A percentile compares a stretch with the other conserved stretches of the same genome.
phyloP scores from a whole-genome alignment of 2,888 invertebrate genomes.

The Meloe dianella region DNA sequence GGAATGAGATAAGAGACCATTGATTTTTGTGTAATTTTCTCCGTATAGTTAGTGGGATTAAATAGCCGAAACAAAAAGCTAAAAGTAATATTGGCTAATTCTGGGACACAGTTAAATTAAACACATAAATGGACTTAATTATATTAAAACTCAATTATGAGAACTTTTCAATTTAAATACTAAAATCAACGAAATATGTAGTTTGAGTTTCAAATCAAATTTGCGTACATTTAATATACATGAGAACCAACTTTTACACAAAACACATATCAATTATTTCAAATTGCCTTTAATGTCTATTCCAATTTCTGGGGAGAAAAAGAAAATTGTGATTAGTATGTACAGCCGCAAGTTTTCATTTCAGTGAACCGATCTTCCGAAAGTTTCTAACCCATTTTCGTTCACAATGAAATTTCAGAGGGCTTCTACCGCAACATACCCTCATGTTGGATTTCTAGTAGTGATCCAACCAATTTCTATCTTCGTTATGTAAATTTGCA shows the following conservation, averaged over 20 bases:
- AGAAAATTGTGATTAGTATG: no score
- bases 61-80: background rate
- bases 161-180: background rate
- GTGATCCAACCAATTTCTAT: constrained; percentile 1
- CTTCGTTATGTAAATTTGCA: background rate
- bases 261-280: background rate
- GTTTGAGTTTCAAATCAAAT: background rate
- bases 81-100: background rate
- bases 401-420: background rate
- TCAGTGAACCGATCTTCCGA: no score
- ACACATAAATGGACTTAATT: background rate
- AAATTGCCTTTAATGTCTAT: background rate
- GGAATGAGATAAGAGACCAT: background rate
- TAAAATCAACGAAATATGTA: background rate
- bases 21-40: background rate
- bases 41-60: background rate
- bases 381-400: background rate
- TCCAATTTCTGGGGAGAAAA: background rate
- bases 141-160: background rate
- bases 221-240: background rate
- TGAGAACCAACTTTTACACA: background rate
- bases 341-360: no score
- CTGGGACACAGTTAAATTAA: background rate
- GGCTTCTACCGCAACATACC: background rate
- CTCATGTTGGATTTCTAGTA: background rate